phyloP scores from a whole-genome alignment of 2,888 invertebrate genomes.

The Sepioteuthis lessoniana region DNA sequence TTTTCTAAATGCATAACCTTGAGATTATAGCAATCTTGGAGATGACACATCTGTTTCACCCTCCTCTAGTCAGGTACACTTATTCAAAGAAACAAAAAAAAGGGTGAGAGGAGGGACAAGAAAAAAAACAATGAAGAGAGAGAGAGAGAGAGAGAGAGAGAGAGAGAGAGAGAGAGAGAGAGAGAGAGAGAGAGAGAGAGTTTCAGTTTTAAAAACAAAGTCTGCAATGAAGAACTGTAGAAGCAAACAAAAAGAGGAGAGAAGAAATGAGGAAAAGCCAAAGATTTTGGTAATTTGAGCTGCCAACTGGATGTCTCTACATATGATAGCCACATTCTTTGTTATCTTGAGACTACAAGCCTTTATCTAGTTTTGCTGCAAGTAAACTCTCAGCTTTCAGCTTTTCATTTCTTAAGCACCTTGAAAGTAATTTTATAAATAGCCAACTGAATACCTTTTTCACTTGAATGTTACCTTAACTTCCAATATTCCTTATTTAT shows the following conservation, averaged over 20 bases:
- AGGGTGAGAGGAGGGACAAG: not conserved
- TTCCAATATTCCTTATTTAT: not conserved
- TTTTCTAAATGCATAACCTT: not conserved
- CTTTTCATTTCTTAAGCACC: not conserved
- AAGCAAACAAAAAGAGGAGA: not conserved
- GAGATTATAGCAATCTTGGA: not conserved
- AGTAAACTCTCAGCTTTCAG: not conserved
- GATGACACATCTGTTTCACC: not conserved
- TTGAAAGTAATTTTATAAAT: constrained; percentile 10
- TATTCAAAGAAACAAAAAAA: not conserved
- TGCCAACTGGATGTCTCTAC: constrained; percentile 17
- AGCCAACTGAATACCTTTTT: not conserved
- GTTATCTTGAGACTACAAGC: not conserved
- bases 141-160: not conserved
- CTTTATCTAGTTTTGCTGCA: not conserved
- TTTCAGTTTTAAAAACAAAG: not conserved
- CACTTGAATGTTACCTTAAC: not conserved
- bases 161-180: too few species aligned
- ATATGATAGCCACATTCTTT: constrained; percentile 33
- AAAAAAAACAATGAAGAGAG: not conserved
- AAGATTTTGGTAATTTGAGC: not conserved
- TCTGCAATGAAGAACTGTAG: not conserved
- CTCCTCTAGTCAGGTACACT: not conserved
- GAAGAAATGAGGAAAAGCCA: not conserved
- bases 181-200: too few species aligned